Evolutionary conservation across 2,888 invertebrate species (phyloP).

Genomic region (Trachelus troglodyta): DNA sequence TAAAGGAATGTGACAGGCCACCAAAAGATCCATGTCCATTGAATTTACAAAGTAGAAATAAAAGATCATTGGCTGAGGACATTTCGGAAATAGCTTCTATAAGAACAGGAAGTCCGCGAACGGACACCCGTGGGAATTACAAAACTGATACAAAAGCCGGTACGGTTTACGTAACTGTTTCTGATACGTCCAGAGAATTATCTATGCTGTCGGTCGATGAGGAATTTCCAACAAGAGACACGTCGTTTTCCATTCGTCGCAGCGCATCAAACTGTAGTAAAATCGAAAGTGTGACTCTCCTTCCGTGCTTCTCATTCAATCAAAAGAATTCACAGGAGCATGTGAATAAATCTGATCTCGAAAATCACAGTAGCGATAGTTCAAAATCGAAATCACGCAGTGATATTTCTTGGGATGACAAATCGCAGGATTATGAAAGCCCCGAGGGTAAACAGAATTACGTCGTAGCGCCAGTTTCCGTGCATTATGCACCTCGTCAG

Average conservation of each 20-base stretch:
- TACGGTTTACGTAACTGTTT: neutral
- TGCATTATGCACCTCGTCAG: conserved; percentile 17
- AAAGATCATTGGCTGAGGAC: conserved; percentile 34
- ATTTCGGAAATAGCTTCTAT: conserved; percentile 32
- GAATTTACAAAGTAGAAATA: conserved; percentile 23
- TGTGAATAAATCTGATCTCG: neutral
- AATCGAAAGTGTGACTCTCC: conserved; percentile 9
- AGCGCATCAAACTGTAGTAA: conserved; percentile 4
- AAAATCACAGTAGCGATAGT: neutral
- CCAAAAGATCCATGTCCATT: conserved; percentile 33
- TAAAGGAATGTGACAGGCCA: conserved; percentile 35
- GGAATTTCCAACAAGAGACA: conserved; percentile 25
- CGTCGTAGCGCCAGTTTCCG: conserved; percentile 21
- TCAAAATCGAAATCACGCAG: neutral
- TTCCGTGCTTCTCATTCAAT: conserved; percentile 27
- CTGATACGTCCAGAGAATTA: conserved; percentile 12
- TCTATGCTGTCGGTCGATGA: conserved; percentile 5
- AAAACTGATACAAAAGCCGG: neutral
- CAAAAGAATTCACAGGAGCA: conserved; percentile 12
- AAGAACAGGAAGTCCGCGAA: conserved; percentile 4
- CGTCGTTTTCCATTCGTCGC: conserved; percentile 2
- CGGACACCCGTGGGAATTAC: neutral
- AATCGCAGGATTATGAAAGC: conserved; percentile 3
- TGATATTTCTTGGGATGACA: neutral
- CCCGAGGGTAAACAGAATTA: conserved; percentile 16